Conservation (phyloP, 1,140 invertebrate species). For the Nixonia krombeini region DNA sequence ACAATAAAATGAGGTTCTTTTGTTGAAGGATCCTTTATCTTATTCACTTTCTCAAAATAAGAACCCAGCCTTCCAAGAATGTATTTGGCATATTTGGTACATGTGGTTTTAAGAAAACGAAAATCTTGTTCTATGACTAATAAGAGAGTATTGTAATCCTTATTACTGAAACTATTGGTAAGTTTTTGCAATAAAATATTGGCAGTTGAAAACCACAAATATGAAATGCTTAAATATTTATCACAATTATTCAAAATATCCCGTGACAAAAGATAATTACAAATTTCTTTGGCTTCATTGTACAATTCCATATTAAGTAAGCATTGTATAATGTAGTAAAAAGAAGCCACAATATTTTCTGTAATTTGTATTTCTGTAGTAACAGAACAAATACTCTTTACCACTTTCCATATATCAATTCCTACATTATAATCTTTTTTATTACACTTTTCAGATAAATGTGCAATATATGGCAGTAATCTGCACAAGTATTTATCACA, state of each 20-base stretch:
- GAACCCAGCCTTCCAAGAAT: neutral
- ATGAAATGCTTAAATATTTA: slow-evolving; percentile 4
- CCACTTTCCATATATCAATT: neutral
- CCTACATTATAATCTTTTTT: neutral
- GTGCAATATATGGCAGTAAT: neutral
- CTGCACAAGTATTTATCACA: neutral
- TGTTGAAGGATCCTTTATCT: neutral
- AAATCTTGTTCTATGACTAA: slow-evolving; percentile 9
- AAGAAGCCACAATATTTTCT: neutral
- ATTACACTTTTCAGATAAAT: neutral
- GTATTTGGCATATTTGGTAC: neutral
- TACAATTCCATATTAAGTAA: slow-evolving; percentile 20
- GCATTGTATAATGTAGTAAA: slow-evolving; percentile 25
- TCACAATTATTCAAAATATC: neutral
- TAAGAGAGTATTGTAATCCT: slow-evolving; percentile 3
- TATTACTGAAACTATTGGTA: neutral
- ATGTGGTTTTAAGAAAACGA: slow-evolving; percentile 2
- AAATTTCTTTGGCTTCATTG: slow-evolving; percentile 23
- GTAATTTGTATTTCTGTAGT: neutral
- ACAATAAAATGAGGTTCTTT: neutral
- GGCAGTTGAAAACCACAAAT: neutral
- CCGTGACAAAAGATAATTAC: slow-evolving; percentile 8
- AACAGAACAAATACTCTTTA: neutral
- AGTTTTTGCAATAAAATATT: slow-evolving; percentile 2
- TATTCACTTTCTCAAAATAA: slow-evolving; percentile 9